phyloP scores from a whole-genome alignment of 1,140 invertebrate genomes.

The Vanessa tameamea region DNA sequence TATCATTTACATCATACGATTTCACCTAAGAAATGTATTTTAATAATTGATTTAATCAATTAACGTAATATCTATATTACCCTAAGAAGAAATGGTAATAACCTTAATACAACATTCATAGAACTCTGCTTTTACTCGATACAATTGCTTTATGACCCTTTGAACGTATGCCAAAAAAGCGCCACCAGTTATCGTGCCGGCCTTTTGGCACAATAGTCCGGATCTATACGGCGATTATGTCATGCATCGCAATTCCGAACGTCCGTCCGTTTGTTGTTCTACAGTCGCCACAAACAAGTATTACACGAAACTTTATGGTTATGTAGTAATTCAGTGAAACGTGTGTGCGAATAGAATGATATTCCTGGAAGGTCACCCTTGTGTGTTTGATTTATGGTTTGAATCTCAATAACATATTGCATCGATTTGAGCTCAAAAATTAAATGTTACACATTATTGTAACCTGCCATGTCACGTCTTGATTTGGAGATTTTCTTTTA shows the following conservation, averaged over 20 bases:
- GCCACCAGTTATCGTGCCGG: conserved; percentile 52
- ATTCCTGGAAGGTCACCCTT: conserved; percentile 65
- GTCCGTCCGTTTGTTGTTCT: conserved; percentile 57
- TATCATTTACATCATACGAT: no score
- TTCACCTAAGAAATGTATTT: no score
- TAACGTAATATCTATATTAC: neutral
- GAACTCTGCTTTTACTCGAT: neutral
- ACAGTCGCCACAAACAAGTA: conserved; percentile 39
- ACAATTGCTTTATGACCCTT: conserved; percentile 65
- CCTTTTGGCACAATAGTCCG: conserved; percentile 71
- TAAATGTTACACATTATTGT: conserved; percentile 30
- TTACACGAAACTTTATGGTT: conserved; percentile 51
- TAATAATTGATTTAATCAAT: no score
- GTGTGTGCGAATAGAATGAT: conserved; percentile 38
- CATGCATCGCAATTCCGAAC: conserved; percentile 65
- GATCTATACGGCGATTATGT: conserved; percentile 76
- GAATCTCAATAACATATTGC: conserved; percentile 29
- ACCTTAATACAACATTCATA: neutral
- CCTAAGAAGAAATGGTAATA: neutral
- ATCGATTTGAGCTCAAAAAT: neutral
- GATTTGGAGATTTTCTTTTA: neutral
- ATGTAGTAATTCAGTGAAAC: conserved; percentile 36
- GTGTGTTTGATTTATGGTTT: conserved; percentile 39
- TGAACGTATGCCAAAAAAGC: conserved; percentile 71
- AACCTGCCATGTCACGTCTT: conserved; percentile 20